Evolutionary conservation across 2,888 invertebrate genomes (phyloP).

Genomic region (Ctena decussata): DNA sequence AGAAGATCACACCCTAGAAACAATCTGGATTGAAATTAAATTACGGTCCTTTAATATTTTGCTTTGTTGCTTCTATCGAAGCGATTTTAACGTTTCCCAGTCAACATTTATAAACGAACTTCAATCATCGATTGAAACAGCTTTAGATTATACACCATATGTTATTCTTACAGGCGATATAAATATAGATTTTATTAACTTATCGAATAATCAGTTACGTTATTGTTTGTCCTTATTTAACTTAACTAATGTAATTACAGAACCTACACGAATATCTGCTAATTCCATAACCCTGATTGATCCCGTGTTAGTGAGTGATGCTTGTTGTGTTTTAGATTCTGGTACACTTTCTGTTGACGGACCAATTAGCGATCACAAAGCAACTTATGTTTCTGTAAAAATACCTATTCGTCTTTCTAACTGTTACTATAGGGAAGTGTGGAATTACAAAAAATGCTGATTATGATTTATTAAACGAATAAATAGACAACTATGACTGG

Average conservation of each 20-base stretch:
- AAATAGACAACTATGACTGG: not conserved
- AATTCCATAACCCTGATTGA: not conserved
- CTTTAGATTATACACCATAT: not conserved
- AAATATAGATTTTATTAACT: not conserved
- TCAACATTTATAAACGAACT: not conserved
- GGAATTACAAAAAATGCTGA: constrained; percentile 2
- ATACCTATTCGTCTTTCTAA: not conserved
- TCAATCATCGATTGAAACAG: not conserved
- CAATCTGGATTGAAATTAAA: not conserved
- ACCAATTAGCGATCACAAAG: not conserved
- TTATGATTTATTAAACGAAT: not conserved
- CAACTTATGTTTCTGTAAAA: not conserved
- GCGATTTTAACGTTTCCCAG: not conserved
- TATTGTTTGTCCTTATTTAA: not conserved
- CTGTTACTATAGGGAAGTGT: not conserved
- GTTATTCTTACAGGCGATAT: not conserved
- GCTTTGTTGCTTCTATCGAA: not conserved
- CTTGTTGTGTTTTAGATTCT: not conserved
- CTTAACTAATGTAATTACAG: not conserved
- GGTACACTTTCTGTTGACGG: not conserved
- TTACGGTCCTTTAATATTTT: not conserved
- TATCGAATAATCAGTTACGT: not conserved
- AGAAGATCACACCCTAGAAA: not conserved
- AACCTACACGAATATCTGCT: not conserved
- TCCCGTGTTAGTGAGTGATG: not conserved